phyloP scores from a whole-genome alignment of 2,888 invertebrate species.

The Notodonta ziczac region DNA sequence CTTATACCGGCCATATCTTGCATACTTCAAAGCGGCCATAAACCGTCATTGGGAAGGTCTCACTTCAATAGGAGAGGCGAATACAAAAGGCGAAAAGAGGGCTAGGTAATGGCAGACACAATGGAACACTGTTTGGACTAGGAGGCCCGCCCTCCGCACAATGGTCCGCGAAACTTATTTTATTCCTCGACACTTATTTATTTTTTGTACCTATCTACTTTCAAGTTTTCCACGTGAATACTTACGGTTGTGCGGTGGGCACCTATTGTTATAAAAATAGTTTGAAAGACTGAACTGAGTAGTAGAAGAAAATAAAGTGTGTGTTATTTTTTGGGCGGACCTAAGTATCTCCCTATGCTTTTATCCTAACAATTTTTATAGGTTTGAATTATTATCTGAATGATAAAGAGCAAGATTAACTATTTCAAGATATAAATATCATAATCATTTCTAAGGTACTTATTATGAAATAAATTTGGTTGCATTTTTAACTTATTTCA shows the following conservation, averaged over 20 bases:
- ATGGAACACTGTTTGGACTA: conserved; percentile 82
- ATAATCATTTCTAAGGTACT: too few relatives aligned
- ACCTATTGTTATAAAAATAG: conserved; percentile 26
- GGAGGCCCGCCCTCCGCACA: conserved; percentile 67
- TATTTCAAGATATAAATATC: too few relatives aligned
- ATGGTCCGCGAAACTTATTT: conserved; percentile 78
- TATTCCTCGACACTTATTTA: conserved; percentile 76
- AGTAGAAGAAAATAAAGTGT: neutral
- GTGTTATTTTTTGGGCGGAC: neutral
- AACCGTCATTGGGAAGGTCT: conserved; percentile 81
- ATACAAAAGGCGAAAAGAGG: conserved; percentile 81
- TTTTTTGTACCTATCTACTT: conserved; percentile 63
- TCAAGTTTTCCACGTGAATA: conserved; percentile 56
- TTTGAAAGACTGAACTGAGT: conserved; percentile 8
- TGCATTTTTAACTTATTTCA: too few relatives aligned
- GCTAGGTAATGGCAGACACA: conserved; percentile 83
- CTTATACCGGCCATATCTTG: conserved; percentile 59
- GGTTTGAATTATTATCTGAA: too few relatives aligned
- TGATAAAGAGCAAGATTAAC: too few relatives aligned
- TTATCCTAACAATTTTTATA: too few relatives aligned
- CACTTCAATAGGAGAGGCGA: conserved; percentile 80
- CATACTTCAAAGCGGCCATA: conserved; percentile 78
- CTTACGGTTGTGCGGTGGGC: conserved; percentile 25
- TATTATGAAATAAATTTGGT: too few relatives aligned
- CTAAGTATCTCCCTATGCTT: too few relatives aligned